These are phyloP conservation scores for Zaprionus gabonicus DNA, from an alignment of 1,140 invertebrate genomes.

Conservation along the genomic window DNA sequence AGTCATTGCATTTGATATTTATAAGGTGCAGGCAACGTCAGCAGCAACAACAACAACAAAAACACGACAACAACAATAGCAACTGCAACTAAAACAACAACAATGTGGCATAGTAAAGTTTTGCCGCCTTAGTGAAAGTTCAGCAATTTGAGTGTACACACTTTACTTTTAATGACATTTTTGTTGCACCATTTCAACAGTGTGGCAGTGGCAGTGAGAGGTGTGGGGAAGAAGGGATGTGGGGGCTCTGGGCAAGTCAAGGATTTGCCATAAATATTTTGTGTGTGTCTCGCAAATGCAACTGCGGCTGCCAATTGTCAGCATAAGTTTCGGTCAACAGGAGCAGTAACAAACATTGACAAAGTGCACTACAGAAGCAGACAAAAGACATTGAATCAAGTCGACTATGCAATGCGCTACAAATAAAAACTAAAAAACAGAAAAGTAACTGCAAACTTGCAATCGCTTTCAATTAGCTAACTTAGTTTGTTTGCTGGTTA, in stretches of 20 bases:
- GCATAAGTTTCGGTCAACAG: conserved; percentile 29
- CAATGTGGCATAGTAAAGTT: conserved; percentile 18
- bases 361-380: neutral
- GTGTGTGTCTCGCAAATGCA: conserved; percentile 10
- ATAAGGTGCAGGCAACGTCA: conserved; percentile 42
- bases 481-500: too few species aligned
- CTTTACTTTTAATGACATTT: conserved; percentile 47
- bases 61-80: conserved; percentile 17
- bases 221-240: neutral
- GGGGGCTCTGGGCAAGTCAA: conserved; percentile 8
- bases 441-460: too few species aligned
- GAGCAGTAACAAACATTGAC: conserved; percentile 20
- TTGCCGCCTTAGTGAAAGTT: conserved; percentile 23
- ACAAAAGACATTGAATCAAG: neutral
- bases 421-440: neutral
- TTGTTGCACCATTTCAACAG: conserved; percentile 26
- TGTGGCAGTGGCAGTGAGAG: too few species aligned
- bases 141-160: conserved; percentile 30
- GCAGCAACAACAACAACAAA: conserved; percentile 20
- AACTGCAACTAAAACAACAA: neutral
- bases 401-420: neutral
- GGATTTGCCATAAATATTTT: conserved; percentile 21
- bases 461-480: too few species aligned
- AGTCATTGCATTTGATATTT: conserved; percentile 54
- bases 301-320: conserved; percentile 45